phyloP scores from a whole-genome alignment of 2,797 vertebrate species.

The Lacerta agilis region DNA sequence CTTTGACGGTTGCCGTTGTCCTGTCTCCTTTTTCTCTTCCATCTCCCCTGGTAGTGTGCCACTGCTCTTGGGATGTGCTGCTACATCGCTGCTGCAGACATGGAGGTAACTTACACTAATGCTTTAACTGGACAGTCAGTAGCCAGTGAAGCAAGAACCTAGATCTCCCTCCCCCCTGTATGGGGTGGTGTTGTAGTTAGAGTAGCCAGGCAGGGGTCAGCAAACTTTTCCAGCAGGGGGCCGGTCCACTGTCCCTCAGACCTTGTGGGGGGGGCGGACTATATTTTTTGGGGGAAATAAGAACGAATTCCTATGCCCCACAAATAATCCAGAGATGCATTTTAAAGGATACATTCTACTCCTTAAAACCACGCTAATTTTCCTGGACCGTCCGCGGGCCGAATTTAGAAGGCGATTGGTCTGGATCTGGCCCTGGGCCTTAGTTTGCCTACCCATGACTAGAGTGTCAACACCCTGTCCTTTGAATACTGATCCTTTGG shows the following conservation, averaged over 20 bases:
- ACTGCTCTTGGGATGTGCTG: conserved; percentile 92
- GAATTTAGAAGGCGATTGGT: no score
- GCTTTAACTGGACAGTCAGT: neutral
- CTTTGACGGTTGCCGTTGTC: accelerated
- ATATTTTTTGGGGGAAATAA: no score
- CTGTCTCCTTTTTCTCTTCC: neutral
- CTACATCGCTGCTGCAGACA: conserved; percentile 89
- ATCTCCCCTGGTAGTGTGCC: conserved; percentile 83
- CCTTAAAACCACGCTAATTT: no score
- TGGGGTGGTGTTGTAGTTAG: neutral
- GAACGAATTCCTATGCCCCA: no score
- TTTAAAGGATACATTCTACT: no score
- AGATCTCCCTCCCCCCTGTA: neutral
- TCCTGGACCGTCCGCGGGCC: no score
- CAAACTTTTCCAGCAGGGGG: neutral
- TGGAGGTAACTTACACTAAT: conserved; percentile 81
- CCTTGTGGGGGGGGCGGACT: no score
- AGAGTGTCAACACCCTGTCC: neutral
- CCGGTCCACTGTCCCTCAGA: no score
- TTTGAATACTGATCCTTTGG: neutral
- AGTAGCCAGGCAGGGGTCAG: neutral
- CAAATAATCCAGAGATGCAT: no score
- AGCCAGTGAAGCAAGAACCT: neutral
- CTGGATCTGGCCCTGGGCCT: no score
- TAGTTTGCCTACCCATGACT: no score